These are phyloP conservation scores for Vipera latastei DNA, from an alignment of 2,797 vertebrate genomes.

Conservation along the genomic window DNA sequence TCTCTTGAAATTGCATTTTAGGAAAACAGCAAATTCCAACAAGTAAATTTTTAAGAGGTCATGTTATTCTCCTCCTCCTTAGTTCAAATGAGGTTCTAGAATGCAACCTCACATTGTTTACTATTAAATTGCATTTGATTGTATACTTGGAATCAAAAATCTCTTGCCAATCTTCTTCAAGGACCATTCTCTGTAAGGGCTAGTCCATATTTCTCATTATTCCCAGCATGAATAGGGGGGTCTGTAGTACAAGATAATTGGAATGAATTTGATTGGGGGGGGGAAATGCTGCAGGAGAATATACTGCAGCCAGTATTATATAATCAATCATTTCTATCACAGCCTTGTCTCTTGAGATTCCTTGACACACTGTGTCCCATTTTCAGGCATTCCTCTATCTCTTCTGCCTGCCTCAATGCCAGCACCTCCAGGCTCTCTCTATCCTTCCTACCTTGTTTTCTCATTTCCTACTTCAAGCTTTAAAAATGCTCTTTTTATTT, in stretches of 20 bases:
- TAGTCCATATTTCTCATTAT: not conserved
- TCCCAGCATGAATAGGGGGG: not conserved
- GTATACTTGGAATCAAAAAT: not conserved
- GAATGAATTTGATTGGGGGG: not conserved
- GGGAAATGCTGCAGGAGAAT: not conserved
- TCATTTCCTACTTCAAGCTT: not conserved
- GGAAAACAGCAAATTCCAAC: constrained; percentile 1
- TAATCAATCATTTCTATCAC: not conserved
- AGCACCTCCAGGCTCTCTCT: not conserved
- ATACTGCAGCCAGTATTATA: not conserved
- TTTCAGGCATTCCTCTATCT: not conserved
- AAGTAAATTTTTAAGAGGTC: not conserved
- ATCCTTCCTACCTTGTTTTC: fast-evolving
- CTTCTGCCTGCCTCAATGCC: not conserved
- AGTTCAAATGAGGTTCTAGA: not conserved
- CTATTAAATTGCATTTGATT: not conserved
- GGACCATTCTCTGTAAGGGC: not conserved
- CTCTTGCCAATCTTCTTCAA: not conserved
- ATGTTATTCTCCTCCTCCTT: not conserved
- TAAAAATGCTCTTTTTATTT: not conserved
- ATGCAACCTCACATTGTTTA: not conserved
- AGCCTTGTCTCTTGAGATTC: not conserved
- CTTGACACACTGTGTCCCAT: too few species aligned
- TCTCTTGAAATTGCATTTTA: not conserved
- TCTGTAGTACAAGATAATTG: not conserved